Conservation (phyloP, 2,888 invertebrate species). For the Melieria omissa region DNA sequence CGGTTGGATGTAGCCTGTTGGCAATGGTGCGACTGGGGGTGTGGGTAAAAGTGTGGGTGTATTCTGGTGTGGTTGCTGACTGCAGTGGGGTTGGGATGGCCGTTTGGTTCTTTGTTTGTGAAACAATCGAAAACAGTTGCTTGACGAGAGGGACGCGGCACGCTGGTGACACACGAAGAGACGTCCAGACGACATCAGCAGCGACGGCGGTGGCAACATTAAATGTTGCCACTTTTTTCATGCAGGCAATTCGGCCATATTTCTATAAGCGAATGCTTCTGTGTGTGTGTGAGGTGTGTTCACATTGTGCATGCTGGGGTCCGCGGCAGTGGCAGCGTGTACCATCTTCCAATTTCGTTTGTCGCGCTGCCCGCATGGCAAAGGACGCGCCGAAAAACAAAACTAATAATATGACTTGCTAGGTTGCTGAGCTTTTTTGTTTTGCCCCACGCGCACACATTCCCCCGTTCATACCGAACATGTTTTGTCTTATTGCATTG, state of each 20-base stretch:
- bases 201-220: conserved; percentile 1
- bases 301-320: too few relatives aligned
- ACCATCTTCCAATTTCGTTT: too few relatives aligned
- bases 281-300: not conserved
- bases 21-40: not conserved
- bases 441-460: too few relatives aligned
- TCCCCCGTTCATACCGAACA: too few relatives aligned
- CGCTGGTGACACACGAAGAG: not conserved
- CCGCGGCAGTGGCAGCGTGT: too few relatives aligned
- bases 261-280: conserved; percentile 30
- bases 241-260: conserved; percentile 24
- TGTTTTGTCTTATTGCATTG: not conserved
- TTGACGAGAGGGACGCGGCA: not conserved
- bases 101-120: conserved; percentile 31
- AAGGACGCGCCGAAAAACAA: too few relatives aligned
- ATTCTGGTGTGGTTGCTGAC: too few relatives aligned
- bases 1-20: not conserved
- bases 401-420: too few relatives aligned
- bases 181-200: not conserved
- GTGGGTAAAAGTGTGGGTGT: too few relatives aligned
- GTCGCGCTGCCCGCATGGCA: too few relatives aligned
- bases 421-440: too few relatives aligned
- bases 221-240: conserved; percentile 19
- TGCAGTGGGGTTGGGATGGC: not conserved
- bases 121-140: conserved; percentile 38